A percentile compares a stretch with the other conserved stretches of the same genome.
Conservation (phyloP, 2,797 vertebrate species). For the Scomberomorus guttatus region DNA sequence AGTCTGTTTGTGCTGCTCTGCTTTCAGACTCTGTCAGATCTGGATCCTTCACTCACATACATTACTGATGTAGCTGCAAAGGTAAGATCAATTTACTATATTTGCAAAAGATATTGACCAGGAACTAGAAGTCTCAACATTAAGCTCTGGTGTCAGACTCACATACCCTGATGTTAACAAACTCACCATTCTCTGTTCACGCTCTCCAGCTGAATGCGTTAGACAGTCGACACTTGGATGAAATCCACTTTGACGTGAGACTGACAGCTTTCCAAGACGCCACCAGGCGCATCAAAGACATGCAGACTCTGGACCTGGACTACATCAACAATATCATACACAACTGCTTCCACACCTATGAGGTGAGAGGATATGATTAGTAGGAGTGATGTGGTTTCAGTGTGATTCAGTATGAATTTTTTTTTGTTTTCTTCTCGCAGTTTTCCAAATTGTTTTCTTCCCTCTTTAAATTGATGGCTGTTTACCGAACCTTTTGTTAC, state of each 20-base stretch:
- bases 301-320: constrained; percentile 89
- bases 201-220: constrained; percentile 92
- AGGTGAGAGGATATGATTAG: constrained; percentile 80
- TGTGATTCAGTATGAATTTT: too few species aligned
- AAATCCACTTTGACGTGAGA: constrained; percentile 94
- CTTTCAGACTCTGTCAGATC: constrained; percentile 91
- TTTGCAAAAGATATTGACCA: not conserved
- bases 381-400: not conserved
- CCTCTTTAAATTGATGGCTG: too few species aligned
- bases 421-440: not conserved
- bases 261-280: constrained; percentile 92
- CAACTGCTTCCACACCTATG: constrained; percentile 96
- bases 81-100: constrained; percentile 78
- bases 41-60: constrained; percentile 88
- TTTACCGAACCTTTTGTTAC: too few species aligned
- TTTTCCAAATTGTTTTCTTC: too few species aligned
- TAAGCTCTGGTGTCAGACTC: not conserved
- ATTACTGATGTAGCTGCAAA: constrained; percentile 90
- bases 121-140: not conserved
- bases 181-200: not conserved
- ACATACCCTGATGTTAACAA: not conserved
- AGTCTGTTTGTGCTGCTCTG: constrained; percentile 19
- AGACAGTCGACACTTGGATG: constrained; percentile 94
- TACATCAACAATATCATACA: constrained; percentile 90
- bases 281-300: constrained; percentile 85